Base-by-base conservation (phyloP, 2,888 invertebrate genomes). In the Agrochola lota region DNA sequence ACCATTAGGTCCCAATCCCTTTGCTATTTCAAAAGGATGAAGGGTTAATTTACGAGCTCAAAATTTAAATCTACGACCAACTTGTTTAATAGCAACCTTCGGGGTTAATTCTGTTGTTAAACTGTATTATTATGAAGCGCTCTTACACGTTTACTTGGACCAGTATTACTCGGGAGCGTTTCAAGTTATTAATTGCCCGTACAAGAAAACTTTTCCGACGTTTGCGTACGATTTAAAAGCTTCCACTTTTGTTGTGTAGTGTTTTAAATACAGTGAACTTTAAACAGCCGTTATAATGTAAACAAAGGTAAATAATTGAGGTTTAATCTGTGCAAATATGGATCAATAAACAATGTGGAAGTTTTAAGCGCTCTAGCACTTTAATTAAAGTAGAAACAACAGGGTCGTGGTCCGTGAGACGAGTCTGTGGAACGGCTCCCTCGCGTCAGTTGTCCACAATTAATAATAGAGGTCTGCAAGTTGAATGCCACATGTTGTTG, bases 11-110 rank as follows among this genome's bases (percentile, higher is more conserved):
- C 95, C 95, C 95, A 95, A 95, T 95, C 96, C 96, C 95, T 96
- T 95, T 93, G 95, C 96, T 95, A 95, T 96, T 96, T 95, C 95
- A 95, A 95, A 96, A 96, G 96, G 96, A 95, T 95, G 96, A 95
- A 95, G 96, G 96, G 96, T 96, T 96, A 96, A 96, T 96, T 96
- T 96, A 96, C 93, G 95, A 95, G 95, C 96, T 95, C 94, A 95
- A 96, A 96, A 96, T 96, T 96, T 96, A 96, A 96, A 96, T 96
- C 95, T 96, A 96, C 95, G 94, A 92, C 93, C 94, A 95, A 95
- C 94, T 96, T 95, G 95, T 95, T 94, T 95, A 95, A 96, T 94
- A 93, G 94, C 92, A 94, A 94, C 94, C 94, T 93, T 90, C 90
- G 93, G 95, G 94, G 95, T 95, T 95, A 95, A 95, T 94, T 95